Conservation (phyloP, 2,888 invertebrate genomes). For the Matsumyia berberina region DNA sequence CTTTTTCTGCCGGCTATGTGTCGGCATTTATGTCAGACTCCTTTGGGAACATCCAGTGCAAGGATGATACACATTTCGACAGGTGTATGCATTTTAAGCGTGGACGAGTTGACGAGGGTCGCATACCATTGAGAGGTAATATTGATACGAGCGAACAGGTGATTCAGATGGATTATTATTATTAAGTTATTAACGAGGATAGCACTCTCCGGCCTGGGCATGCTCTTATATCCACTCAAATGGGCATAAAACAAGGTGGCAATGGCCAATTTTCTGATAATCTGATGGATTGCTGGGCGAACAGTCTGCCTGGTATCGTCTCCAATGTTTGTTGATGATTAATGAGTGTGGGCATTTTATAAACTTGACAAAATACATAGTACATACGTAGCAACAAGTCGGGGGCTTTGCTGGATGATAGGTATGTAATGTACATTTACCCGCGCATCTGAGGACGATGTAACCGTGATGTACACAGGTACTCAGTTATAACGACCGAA, state of each 20-base stretch:
- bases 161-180: slow-evolving; percentile 80
- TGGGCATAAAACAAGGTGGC: slow-evolving; percentile 69
- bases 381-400: no score
- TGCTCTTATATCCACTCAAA: slow-evolving; percentile 46
- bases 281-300: slow-evolving; percentile 57
- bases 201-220: slow-evolving; percentile 43
- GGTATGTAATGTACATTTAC: no score
- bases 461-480: no score
- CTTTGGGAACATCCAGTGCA: slow-evolving; percentile 59
- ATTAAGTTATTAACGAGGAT: slow-evolving; percentile 82
- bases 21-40: slow-evolving; percentile 72
- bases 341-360: slow-evolving; percentile 23
- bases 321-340: slow-evolving; percentile 27
- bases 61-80: slow-evolving; percentile 71
- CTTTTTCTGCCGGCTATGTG: slow-evolving; percentile 44
- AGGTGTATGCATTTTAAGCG: slow-evolving; percentile 74
- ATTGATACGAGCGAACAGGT: slow-evolving; percentile 79
- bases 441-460: no score
- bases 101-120: slow-evolving; percentile 72
- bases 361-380: no score
- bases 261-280: slow-evolving; percentile 72
- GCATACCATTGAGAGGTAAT: slow-evolving; percentile 54
- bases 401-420: no score
- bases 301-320: slow-evolving; percentile 28
- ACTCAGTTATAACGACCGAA: no score